phyloP scores from a whole-genome alignment of 2,888 invertebrate genomes.

The Euphydryas editha region DNA sequence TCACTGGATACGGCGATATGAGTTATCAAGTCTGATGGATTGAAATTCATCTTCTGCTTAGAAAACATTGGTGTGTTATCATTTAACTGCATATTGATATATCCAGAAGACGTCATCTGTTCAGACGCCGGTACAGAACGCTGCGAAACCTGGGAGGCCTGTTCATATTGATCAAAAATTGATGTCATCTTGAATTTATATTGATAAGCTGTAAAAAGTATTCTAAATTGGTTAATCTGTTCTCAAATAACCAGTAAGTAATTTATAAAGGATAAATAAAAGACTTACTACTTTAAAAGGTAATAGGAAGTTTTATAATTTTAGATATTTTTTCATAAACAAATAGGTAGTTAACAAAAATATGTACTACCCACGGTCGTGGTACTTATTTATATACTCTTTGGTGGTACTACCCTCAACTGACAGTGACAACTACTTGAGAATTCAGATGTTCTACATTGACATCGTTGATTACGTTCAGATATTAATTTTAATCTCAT shows the following conservation, averaged over 20 bases:
- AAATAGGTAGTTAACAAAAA: neutral
- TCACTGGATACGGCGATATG: constrained; percentile 93
- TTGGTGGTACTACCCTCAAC: too few relatives aligned
- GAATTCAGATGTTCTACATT: too few relatives aligned
- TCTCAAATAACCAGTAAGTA: neutral
- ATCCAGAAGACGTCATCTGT: constrained; percentile 79
- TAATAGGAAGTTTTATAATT: neutral
- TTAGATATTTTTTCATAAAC: neutral
- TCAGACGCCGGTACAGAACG: constrained; percentile 65
- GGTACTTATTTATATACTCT: too few relatives aligned
- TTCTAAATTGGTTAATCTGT: neutral
- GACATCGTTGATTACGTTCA: too few relatives aligned
- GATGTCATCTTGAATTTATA: constrained; percentile 86
- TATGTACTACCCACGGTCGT: neutral
- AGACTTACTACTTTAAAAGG: neutral
- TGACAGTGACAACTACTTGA: too few relatives aligned
- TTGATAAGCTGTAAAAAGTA: neutral
- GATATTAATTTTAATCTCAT: too few relatives aligned
- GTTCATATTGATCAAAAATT: constrained; percentile 93
- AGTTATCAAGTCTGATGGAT: constrained; percentile 90
- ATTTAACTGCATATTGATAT: constrained; percentile 83
- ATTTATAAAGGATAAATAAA: neutral
- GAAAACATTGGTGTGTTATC: constrained; percentile 94
- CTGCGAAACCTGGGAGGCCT: constrained; percentile 85
- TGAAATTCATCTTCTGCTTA: constrained; percentile 91